Conservation (phyloP, 2,888 invertebrate genomes). For the Rambutsinella grinnellia region DNA sequence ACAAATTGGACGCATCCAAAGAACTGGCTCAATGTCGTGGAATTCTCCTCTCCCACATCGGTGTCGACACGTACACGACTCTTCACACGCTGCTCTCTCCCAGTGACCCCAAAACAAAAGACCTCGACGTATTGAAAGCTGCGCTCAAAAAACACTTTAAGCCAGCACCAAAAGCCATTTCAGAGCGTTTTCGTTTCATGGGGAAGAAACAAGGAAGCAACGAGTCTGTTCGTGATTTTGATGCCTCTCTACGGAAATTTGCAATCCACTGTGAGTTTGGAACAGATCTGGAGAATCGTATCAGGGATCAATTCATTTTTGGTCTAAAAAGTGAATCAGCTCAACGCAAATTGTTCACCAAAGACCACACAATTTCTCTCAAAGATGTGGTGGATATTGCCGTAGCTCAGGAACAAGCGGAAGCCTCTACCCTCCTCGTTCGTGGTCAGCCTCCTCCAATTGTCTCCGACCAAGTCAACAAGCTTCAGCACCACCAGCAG, state of each 20-base stretch:
- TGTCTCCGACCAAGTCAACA: neutral
- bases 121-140: neutral
- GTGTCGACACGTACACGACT: constrained; percentile 4
- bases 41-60: constrained; percentile 15
- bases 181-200: constrained; percentile 40
- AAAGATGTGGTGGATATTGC: constrained; percentile 30
- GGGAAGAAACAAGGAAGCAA: constrained; percentile 16
- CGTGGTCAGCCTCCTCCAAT: constrained; percentile 11
- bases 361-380: constrained; percentile 26
- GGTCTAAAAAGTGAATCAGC: constrained; percentile 29
- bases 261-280: constrained; percentile 28
- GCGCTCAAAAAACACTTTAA: constrained; percentile 14
- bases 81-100: constrained; percentile 23
- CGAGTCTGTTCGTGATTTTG: constrained; percentile 20
- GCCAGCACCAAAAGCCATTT: constrained; percentile 37
- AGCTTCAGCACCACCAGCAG: neutral
- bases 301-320: constrained; percentile 49
- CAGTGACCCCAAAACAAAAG: neutral
- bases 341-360: constrained; percentile 30
- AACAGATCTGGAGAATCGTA: constrained; percentile 2
- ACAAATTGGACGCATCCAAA: constrained; percentile 1
- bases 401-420: constrained; percentile 25
- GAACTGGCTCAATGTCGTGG: constrained; percentile 1
- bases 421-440: constrained; percentile 24
- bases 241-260: constrained; percentile 23